Evolutionary conservation across 1,140 invertebrate species (phyloP), one percentile per base, ranked within the genome.

Genomic region (Zaprionus camerounensis): DNA sequence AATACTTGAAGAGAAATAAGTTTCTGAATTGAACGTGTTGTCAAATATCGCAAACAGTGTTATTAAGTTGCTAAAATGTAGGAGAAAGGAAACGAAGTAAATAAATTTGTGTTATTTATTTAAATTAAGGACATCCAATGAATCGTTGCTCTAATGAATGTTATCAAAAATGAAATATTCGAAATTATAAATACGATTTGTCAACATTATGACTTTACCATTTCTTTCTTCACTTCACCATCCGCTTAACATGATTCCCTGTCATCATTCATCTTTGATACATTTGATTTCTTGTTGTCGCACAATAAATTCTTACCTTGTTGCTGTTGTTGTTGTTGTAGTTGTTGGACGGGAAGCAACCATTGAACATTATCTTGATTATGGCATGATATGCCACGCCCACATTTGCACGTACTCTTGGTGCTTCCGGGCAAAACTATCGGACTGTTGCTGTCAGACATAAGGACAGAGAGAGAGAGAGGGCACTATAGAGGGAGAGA

Each of bases 311-410:
- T 11, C 46, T 24, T 49, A 31, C 12, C 31, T 44, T 57, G 11
- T 51, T 71, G n/a, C 44, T 71, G n/a, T 49, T 58, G 13, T 51
- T 56, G 5, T 62, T 64, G 51, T 49, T 65, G 13, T 59, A 46
- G 5, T 62, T 70, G 51, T 70, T 65, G 26, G 24, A 53, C n/a
- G 51, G n/a, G n/a, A 53, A 62, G n/a, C 22, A 53, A 62, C 17
- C 38, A 63, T 51, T 70, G 38, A 70, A 70, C 59, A 70, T 65
- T 61, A 59, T 76, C 62, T 46, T 76, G 69, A 66, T 76, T 71
- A 56, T 66, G 53, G 2, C 58, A 51, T 64, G 34, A 53, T 61
- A 59, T 76, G 73, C 34, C 71, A 74, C 65, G 71, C 71, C 71
- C 65, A 70, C 55, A 74, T 58, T 63, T 58, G 24, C 63, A 67